Conservation (phyloP, 2,888 invertebrate genomes). For the Theristus sp. region DNA sequence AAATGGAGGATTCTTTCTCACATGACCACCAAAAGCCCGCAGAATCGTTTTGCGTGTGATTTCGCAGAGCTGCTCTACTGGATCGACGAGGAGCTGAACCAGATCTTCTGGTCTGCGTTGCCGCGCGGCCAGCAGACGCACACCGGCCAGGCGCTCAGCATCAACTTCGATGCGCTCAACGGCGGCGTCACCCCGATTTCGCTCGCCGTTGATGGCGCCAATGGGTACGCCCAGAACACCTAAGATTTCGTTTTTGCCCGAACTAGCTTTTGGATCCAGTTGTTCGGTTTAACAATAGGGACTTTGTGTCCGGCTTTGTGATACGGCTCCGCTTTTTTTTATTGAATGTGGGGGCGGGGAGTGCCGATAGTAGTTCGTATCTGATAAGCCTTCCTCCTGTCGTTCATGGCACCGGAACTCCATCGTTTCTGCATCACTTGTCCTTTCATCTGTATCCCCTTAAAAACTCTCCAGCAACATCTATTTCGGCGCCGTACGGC, state of each 20-base stretch:
- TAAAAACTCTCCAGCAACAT: slow-evolving; percentile 26
- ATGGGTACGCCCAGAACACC: slow-evolving; percentile 35
- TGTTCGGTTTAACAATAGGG: no score
- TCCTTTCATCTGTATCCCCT: neutral
- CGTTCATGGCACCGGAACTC: no score
- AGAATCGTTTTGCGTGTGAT: neutral
- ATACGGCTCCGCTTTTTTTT: no score
- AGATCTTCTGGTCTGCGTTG: slow-evolving; percentile 15
- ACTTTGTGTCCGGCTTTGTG: no score
- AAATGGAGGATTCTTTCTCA: neutral
- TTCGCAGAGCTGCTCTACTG: slow-evolving; percentile 63
- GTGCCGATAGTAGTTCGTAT: no score
- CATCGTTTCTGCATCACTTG: neutral
- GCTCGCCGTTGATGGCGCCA: slow-evolving; percentile 51
- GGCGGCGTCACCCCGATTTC: slow-evolving; percentile 60
- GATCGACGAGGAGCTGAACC: slow-evolving; percentile 57
- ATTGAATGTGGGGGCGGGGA: no score
- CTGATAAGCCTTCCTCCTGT: no score
- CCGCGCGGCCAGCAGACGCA: slow-evolving; percentile 25
- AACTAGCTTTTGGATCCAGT: neutral
- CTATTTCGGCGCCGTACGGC: slow-evolving; percentile 7
- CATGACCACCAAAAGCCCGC: neutral
- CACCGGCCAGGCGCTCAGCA: slow-evolving; percentile 21
- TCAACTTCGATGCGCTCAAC: slow-evolving; percentile 20
- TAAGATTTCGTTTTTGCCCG: neutral